A percentile compares a stretch with the other conserved stretches of the same genome.
Evolutionary conservation across 2,888 invertebrate genomes (phyloP).

Genomic region (Diaperis boleti): DNA sequence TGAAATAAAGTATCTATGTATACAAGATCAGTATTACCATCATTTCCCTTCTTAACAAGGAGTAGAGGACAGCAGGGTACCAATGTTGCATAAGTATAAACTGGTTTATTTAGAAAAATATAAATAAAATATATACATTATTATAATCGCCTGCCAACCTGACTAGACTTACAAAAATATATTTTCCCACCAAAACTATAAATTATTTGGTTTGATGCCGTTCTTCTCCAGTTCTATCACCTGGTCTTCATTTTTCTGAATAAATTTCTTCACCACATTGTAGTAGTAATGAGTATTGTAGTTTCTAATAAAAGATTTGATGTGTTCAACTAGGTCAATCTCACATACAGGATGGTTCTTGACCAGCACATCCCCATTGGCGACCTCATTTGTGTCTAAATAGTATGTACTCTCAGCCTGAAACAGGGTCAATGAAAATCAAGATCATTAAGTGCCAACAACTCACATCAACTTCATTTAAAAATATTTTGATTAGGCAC

Average conservation of each 20-base stretch:
- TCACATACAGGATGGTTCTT: conserved; percentile 41
- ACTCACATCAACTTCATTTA: conserved; percentile 34
- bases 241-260: conserved; percentile 31
- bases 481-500: conserved; percentile 34
- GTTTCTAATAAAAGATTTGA: conserved; percentile 34
- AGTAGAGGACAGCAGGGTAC: too few relatives aligned
- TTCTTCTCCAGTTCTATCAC: conserved; percentile 32
- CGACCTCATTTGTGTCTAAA: conserved; percentile 19
- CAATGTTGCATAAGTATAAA: not conserved
- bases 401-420: conserved; percentile 21
- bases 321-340: conserved; percentile 38
- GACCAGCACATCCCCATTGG: conserved; percentile 34
- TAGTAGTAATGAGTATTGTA: conserved; percentile 35
- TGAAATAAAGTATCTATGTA: too few relatives aligned
- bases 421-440: not conserved
- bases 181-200: conserved; percentile 2
- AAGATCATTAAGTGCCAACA: too few relatives aligned
- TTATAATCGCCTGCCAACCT: not conserved
- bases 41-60: too few relatives aligned
- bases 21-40: too few relatives aligned
- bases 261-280: conserved; percentile 38
- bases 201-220: conserved; percentile 34
- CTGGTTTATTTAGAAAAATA: conserved; percentile 5
- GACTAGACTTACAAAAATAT: conserved; percentile 7
- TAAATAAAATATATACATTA: not conserved